These are phyloP conservation scores for Tupaia tana DNA, from an alignment of 2,113 vertebrate species.

Conservation along the genomic window DNA sequence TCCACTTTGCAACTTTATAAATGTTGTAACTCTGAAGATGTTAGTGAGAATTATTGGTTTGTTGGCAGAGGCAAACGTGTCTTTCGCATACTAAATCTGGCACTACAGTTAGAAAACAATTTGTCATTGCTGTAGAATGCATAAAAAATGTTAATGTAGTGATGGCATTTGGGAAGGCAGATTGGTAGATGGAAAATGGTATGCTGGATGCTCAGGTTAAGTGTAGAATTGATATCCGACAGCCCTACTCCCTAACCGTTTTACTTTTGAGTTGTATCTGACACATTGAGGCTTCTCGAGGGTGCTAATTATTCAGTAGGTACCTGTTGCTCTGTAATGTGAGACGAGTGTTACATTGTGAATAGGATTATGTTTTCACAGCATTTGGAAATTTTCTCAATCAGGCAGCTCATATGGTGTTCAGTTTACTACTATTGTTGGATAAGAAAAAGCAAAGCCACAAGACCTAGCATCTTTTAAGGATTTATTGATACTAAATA, in stretches of 20 bases:
- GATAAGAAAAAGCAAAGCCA: conserved; percentile 78
- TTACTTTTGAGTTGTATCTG: conserved; percentile 62
- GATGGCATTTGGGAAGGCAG: conserved; percentile 80
- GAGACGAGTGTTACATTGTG: conserved; percentile 70
- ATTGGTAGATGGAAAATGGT: conserved; percentile 34
- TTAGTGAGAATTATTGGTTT: conserved; percentile 89
- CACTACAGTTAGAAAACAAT: conserved; percentile 84
- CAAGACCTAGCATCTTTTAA: conserved; percentile 46
- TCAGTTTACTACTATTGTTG: conserved; percentile 74
- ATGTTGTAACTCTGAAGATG: conserved; percentile 89
- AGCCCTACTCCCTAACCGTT: conserved; percentile 43
- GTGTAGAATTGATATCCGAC: conserved; percentile 46
- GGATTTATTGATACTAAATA: conserved; percentile 69
- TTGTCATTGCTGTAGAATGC: conserved; percentile 84
- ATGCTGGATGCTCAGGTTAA: conserved; percentile 72
- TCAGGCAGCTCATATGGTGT: conserved; percentile 69
- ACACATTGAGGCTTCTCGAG: conserved; percentile 63
- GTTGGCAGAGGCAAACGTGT: conserved; percentile 85
- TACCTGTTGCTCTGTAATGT: conserved; percentile 82
- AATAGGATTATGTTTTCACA: conserved; percentile 79
- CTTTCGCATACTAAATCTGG: conserved; percentile 88
- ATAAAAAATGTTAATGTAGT: conserved; percentile 82
- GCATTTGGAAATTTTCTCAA: conserved; percentile 76
- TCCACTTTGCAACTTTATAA: conserved; percentile 90
- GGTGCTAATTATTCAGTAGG: conserved; percentile 68